Conservation (phyloP, 2,888 invertebrate genomes). For the Conchocele bisecta region DNA sequence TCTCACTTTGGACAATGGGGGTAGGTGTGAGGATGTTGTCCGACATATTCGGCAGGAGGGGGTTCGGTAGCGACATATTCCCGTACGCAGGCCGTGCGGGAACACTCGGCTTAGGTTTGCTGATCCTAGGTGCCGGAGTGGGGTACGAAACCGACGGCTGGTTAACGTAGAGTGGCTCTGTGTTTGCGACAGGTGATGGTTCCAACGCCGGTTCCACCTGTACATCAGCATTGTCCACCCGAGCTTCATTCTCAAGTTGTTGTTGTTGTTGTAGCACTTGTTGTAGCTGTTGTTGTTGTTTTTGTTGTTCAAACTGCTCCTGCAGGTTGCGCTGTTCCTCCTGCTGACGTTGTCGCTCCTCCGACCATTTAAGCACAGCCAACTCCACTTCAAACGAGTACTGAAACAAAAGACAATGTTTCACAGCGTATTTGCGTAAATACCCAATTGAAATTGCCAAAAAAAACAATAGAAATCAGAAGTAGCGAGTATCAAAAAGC, state of each 20-base stretch:
- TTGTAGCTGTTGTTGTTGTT: too few species aligned
- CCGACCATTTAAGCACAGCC: conserved; percentile 75
- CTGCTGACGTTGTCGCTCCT: conserved; percentile 66
- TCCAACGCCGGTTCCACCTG: not conserved
- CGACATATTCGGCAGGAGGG: conserved; percentile 57
- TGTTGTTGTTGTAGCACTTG: conserved; percentile 14
- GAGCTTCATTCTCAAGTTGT: conserved; percentile 12
- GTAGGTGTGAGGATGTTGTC: conserved; percentile 69
- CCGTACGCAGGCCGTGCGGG: conserved; percentile 19
- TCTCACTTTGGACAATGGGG: conserved; percentile 46
- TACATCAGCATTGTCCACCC: not conserved
- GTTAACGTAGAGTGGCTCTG: not conserved
- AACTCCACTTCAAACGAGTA: conserved; percentile 77
- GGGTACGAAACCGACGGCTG: not conserved
- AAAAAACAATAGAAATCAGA: too few species aligned
- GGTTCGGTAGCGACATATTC: conserved; percentile 50
- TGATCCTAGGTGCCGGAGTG: conserved; percentile 22
- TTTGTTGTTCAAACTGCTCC: too few species aligned
- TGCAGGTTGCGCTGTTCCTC: conserved; percentile 51
- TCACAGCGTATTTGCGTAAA: too few species aligned
- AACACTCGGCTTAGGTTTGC: conserved; percentile 15
- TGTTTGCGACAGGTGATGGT: too few species aligned
- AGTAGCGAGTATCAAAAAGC: too few species aligned
- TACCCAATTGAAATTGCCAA: too few species aligned
- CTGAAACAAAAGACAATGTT: conserved; percentile 55